Conservation (phyloP, 2,113 vertebrate species). For the Podarcis muralis region DNA sequence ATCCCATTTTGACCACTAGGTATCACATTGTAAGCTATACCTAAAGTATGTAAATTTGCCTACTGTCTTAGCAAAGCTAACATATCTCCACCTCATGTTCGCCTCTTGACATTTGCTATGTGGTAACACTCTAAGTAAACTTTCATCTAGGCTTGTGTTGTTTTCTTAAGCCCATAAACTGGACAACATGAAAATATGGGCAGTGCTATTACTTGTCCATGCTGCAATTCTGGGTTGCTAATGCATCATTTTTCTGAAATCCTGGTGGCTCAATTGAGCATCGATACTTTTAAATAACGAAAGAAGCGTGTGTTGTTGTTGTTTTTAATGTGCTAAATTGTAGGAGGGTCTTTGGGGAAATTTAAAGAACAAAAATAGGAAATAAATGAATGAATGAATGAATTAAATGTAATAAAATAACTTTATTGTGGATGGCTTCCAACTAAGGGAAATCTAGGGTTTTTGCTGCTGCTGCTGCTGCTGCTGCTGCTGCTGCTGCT, state of each 20-base stretch:
- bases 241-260: background rate
- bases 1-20: constrained; percentile 40
- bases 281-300: background rate
- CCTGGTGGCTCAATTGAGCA: background rate
- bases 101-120: background rate
- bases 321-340: too few species aligned
- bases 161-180: background rate
- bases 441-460: too few species aligned
- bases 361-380: too few species aligned
- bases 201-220: background rate
- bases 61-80: constrained; percentile 40
- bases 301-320: background rate
- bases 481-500: too few species aligned
- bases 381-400: background rate
- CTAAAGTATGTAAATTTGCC: constrained; percentile 50
- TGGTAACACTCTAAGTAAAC: background rate
- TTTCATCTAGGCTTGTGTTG: background rate
- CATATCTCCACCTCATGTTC: background rate
- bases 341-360: too few species aligned
- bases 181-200: background rate
- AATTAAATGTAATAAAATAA: background rate
- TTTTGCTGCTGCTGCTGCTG: too few species aligned
- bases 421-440: background rate
- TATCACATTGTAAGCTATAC: constrained; percentile 25
- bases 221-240: background rate